A percentile compares a stretch with the other conserved stretches of the same genome.
Conservation (phyloP, 2,113 vertebrate species). For the Coptodon bakossiorum region DNA sequence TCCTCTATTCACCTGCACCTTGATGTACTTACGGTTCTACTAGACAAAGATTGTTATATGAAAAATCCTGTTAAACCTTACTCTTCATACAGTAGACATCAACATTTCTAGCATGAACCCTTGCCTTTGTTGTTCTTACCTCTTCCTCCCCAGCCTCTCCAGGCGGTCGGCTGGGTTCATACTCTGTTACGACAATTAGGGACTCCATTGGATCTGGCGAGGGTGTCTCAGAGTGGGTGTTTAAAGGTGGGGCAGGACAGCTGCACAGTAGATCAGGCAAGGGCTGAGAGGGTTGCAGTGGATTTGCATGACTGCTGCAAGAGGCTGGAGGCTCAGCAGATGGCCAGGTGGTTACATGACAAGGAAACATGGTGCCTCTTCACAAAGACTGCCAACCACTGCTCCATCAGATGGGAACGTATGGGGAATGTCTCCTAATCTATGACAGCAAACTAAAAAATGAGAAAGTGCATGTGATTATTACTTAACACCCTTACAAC, state of each 20-base stretch:
- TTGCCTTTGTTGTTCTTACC: background rate
- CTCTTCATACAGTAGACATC: background rate
- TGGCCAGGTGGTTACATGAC: constrained; percentile 73
- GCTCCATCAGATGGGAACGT: constrained; percentile 53
- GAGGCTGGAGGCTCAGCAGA: constrained; percentile 51
- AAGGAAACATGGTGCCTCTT: constrained; percentile 78
- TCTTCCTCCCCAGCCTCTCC: constrained; percentile 49
- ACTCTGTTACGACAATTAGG: constrained; percentile 87
- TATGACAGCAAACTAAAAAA: background rate
- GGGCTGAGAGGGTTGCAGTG: constrained; percentile 50
- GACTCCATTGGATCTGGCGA: constrained; percentile 83
- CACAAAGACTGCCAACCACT: constrained; percentile 48
- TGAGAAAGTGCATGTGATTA: background rate
- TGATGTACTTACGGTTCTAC: background rate
- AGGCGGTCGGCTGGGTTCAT: constrained; percentile 64
- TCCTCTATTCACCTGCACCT: background rate
- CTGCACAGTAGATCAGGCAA: constrained; percentile 70
- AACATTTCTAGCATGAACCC: background rate
- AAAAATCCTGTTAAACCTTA: background rate
- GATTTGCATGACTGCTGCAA: constrained; percentile 58
- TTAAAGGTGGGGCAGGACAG: constrained; percentile 64
- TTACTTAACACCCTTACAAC: background rate
- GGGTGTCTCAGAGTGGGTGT: constrained; percentile 36
- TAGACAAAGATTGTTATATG: background rate
- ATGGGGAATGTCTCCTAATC: background rate